These are phyloP conservation scores for Stenolophus ochropezus DNA, from an alignment of 2,888 invertebrate genomes.

Conservation along the genomic window DNA sequence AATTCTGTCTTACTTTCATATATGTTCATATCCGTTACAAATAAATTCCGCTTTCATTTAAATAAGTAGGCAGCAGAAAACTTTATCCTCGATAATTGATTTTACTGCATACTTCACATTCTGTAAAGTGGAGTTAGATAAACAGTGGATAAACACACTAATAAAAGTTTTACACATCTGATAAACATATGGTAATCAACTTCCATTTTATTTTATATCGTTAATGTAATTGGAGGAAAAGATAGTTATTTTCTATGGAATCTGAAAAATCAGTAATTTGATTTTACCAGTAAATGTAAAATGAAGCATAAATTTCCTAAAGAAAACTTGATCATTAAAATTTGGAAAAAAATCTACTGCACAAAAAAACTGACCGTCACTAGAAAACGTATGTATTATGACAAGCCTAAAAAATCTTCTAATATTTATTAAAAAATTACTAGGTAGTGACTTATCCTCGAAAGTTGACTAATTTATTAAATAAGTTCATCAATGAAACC, in stretches of 20 bases:
- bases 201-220: not conserved
- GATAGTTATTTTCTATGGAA: too few species aligned
- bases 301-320: too few species aligned
- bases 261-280: not conserved
- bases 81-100: not conserved
- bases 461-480: too few species aligned
- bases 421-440: too few species aligned
- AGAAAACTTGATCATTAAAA: too few species aligned
- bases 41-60: not conserved
- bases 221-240: not conserved
- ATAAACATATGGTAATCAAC: not conserved
- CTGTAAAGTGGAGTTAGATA: not conserved
- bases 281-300: too few species aligned
- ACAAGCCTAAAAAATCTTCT: too few species aligned
- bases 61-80: not conserved
- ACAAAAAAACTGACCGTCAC: too few species aligned
- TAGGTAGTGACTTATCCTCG: too few species aligned
- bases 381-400: too few species aligned
- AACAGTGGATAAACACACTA: not conserved
- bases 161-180: not conserved
- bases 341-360: too few species aligned
- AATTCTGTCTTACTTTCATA: slow-evolving; percentile 31
- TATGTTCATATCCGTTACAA: not conserved
- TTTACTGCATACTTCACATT: not conserved
- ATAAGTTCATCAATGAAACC: too few species aligned